Conservation (phyloP, 2,113 vertebrate genomes). For the Enhydra lutris region DNA sequence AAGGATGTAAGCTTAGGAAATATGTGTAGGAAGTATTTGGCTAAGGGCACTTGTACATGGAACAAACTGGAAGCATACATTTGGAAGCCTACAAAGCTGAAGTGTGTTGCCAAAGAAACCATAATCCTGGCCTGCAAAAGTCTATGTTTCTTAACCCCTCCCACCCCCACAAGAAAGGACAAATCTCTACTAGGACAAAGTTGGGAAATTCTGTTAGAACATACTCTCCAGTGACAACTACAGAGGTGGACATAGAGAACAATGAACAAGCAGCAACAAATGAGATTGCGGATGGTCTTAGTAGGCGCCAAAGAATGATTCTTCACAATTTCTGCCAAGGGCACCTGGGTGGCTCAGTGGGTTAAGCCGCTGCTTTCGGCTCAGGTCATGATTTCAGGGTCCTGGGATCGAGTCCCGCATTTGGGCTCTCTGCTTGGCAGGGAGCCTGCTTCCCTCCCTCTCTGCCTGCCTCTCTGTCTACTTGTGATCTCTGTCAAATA, state of each 20-base stretch:
- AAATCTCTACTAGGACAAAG: not conserved
- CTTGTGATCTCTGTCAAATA: no score
- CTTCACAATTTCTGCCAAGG: not conserved
- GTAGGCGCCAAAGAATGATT: not conserved
- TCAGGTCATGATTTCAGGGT: no score
- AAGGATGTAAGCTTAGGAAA: not conserved
- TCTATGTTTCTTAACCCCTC: not conserved
- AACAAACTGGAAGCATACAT: not conserved
- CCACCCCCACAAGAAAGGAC: not conserved
- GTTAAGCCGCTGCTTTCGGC: no score
- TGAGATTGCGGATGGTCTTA: not conserved
- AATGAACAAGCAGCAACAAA: not conserved
- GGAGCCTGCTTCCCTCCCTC: no score
- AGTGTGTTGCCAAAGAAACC: not conserved
- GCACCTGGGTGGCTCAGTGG: no score
- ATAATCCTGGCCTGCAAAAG: not conserved
- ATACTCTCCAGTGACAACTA: not conserved
- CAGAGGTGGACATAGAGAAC: not conserved
- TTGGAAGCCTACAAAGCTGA: not conserved
- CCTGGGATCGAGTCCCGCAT: no score
- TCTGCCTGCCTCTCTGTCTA: no score
- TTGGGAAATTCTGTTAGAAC: not conserved
- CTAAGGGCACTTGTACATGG: not conserved
- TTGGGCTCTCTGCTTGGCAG: no score
- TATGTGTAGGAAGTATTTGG: not conserved